Percentiles rank a stretch among this genome's conserved stretches.
These are phyloP conservation scores for Sesamia inferens DNA, from an alignment of 2,888 invertebrate genomes.

Conservation along the genomic window DNA sequence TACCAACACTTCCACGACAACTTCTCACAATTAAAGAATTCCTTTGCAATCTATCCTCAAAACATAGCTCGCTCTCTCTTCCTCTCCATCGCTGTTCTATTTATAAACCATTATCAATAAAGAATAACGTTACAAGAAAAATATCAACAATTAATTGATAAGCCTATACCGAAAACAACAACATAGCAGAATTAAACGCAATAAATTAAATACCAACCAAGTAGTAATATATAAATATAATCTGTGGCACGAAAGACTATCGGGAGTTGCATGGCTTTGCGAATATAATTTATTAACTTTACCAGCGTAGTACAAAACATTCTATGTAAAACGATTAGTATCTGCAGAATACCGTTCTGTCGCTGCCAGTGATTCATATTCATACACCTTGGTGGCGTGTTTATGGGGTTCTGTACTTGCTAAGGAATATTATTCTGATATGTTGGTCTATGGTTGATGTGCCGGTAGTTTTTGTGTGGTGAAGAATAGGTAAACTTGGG, in stretches of 20 bases:
- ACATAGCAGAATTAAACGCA: background rate
- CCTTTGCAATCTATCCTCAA: too few species aligned
- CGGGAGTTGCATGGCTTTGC: slow-evolving; percentile 24
- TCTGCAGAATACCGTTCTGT: slow-evolving; percentile 53
- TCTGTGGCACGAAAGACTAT: slow-evolving; percentile 44
- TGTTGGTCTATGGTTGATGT: background rate
- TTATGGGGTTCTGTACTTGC: slow-evolving; percentile 50
- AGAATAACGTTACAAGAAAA: background rate
- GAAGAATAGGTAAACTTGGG: background rate
- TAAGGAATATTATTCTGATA: slow-evolving; percentile 9
- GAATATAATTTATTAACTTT: slow-evolving; percentile 54
- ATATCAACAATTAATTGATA: background rate
- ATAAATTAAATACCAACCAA: slow-evolving; percentile 28
- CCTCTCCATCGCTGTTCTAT: background rate
- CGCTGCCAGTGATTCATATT: slow-evolving; percentile 59
- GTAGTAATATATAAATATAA: slow-evolving; percentile 35
- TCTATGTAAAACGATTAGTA: slow-evolving; percentile 54
- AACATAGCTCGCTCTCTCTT: background rate
- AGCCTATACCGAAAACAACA: background rate
- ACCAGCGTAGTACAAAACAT: slow-evolving; percentile 52
- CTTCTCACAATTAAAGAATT: too few species aligned
- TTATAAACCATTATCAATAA: background rate
- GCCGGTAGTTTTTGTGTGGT: slow-evolving; percentile 5
- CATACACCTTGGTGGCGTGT: slow-evolving; percentile 51
- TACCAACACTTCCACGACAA: too few species aligned